These are phyloP conservation scores for Myoxocephalus aenaeus DNA, from an alignment of 2,797 vertebrate genomes.

Conservation along the genomic window DNA sequence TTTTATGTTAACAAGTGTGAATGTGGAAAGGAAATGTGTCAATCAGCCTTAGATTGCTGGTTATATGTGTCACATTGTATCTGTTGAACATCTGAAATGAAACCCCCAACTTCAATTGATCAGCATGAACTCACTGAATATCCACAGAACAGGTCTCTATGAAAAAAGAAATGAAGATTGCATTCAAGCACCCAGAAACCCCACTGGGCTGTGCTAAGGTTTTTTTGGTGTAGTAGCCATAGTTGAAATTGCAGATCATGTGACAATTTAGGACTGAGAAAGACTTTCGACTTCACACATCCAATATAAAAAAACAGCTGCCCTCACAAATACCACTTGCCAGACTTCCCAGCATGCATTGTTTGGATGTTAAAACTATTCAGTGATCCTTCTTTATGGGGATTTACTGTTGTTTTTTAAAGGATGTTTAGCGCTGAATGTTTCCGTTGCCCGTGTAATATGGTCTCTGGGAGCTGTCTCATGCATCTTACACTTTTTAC, in stretches of 20 bases:
- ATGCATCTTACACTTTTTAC: neutral
- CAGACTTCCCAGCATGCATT: neutral
- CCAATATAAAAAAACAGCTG: neutral
- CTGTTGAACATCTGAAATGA: neutral
- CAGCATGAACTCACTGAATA: neutral
- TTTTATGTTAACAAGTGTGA: slow-evolving; percentile 4
- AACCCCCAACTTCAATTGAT: neutral
- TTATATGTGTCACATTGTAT: neutral
- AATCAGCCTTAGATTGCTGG: neutral
- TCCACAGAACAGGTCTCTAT: neutral
- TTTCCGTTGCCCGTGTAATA: neutral
- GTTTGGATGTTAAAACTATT: neutral
- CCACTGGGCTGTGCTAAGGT: neutral
- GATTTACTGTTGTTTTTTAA: neutral
- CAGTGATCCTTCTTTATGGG: neutral
- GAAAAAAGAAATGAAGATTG: neutral
- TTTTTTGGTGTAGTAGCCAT: neutral
- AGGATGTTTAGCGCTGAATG: neutral
- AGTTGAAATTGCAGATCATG: neutral
- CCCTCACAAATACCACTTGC: neutral
- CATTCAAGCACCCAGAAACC: neutral
- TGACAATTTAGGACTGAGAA: neutral
- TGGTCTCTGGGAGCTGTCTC: neutral
- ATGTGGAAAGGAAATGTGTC: slow-evolving; percentile 1
- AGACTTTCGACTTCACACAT: neutral